A percentile compares a stretch with the other conserved stretches of the same genome.
phyloP scores from a whole-genome alignment of 2,888 invertebrate genomes.

The Merodon equestris region DNA sequence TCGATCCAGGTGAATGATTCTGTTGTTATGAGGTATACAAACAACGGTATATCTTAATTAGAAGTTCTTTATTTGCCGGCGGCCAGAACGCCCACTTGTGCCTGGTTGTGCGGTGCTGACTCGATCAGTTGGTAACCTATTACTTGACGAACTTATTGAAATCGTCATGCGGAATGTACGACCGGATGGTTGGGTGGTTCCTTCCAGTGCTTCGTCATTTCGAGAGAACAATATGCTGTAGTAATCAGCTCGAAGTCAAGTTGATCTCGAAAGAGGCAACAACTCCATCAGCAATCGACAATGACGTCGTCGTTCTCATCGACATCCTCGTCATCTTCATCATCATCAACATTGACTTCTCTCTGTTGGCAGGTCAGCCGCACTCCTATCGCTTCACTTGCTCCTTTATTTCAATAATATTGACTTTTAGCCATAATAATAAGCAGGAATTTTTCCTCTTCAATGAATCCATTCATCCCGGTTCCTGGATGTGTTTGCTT shows the following conservation, averaged over 20 bases:
- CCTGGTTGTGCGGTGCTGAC: too few species aligned
- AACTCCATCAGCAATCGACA: not conserved
- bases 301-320: not conserved
- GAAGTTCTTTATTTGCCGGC: conserved; percentile 26
- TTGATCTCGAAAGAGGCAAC: not conserved
- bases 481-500: not conserved
- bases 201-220: too few species aligned
- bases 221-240: too few species aligned
- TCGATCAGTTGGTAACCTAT: too few species aligned
- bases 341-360: too few species aligned
- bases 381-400: conserved; percentile 30
- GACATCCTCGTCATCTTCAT: not conserved
- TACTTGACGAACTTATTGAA: conserved; percentile 44
- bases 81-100: too few species aligned
- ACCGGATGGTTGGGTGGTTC: too few species aligned
- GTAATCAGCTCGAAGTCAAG: too few species aligned
- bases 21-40: conserved; percentile 27
- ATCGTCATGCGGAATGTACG: conserved; percentile 34
- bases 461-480: conserved; percentile 6
- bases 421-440: conserved; percentile 45
- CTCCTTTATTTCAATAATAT: conserved; percentile 47
- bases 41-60: conserved; percentile 34
- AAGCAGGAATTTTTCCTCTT: conserved; percentile 44
- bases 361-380: conserved; percentile 11
- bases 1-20: conserved; percentile 39